Evolutionary conservation across 1,140 invertebrate species (phyloP), one percentile per base, ranked within the genome.

Genomic region (Neodiprion lecontei): DNA sequence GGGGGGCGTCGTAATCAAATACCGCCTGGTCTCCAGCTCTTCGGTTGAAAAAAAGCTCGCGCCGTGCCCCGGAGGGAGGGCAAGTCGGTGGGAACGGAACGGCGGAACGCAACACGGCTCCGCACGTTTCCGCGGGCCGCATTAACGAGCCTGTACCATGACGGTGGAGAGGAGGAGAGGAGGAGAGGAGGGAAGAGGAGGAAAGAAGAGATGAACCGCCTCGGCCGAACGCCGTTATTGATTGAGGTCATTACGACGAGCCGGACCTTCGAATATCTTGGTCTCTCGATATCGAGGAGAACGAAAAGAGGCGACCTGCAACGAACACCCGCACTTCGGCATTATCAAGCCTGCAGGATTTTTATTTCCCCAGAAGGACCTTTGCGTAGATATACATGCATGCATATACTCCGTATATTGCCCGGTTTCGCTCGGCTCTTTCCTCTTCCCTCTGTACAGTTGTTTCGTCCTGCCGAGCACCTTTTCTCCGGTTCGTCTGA

Each of bases 231-330:
- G 28, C 28, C 28, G 53, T 61, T 61, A 61, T 61, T 61, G 53
- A 61, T 61, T 61, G 53, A 61, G 53, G 53, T 61, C 53, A 61
- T 61, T 61, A 61, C 53, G 53, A 61, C 53, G 53, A 61, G 53
- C 53, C 53, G 53, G 53, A 61, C 53, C 53, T 61, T 61, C 53
- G 53, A 61, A 61, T 61, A 61, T 61, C 53, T 61, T 61, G 11
- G 53, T 61, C 11, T 61, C n/a, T 61, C 53, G 53, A 61, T 61
- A 61, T 61, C 53, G 53, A 61, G 9, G 11, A 40, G 28, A 40
- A 40, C 11, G 53, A 1, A 61, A 14, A 9, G 11, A 17, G 11
- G 53, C 28, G 28, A 40, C 28, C 28, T 40, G 28, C 28, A 40
- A 40, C 28, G 28, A 40, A 40, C 28, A 2, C 28, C 28, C 53